Evolutionary conservation across 2,113 vertebrate genomes (phyloP).

Genomic region (Sceloporus tristichus): DNA sequence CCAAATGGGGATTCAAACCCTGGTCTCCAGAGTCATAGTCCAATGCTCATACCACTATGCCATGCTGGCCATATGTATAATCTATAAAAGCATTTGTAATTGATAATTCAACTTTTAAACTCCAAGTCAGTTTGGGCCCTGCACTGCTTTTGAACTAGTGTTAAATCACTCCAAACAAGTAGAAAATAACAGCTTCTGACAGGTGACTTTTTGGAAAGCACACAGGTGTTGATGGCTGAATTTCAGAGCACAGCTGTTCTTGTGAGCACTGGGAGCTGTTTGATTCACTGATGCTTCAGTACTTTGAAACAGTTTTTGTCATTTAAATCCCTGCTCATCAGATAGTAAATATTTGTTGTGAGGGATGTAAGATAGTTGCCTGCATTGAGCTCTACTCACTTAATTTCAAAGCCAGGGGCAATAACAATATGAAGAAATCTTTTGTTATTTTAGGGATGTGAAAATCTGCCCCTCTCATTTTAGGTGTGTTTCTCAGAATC

Average conservation of each 20-base stretch:
- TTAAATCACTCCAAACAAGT: neutral
- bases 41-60: too few relatives aligned
- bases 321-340: constrained; percentile 48
- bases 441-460: too few relatives aligned
- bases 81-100: neutral
- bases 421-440: neutral
- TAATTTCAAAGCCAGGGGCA: constrained; percentile 7
- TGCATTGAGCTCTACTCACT: neutral
- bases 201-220: constrained; percentile 27
- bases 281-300: constrained; percentile 42
- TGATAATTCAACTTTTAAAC: neutral
- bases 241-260: constrained; percentile 48
- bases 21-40: too few relatives aligned
- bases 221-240: constrained; percentile 25
- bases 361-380: neutral
- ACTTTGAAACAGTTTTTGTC: constrained; percentile 44
- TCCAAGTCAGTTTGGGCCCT: constrained; percentile 13
- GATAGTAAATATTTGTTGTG: constrained; percentile 48
- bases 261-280: constrained; percentile 33
- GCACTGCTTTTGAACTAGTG: neutral
- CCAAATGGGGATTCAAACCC: too few relatives aligned
- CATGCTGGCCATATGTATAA: too few relatives aligned
- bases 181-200: constrained; percentile 28
- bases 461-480: too few relatives aligned
- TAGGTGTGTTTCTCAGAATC: too few relatives aligned